Evolutionary conservation across 2,888 invertebrate genomes (phyloP).

Genomic region (Orchesella flavescens): DNA sequence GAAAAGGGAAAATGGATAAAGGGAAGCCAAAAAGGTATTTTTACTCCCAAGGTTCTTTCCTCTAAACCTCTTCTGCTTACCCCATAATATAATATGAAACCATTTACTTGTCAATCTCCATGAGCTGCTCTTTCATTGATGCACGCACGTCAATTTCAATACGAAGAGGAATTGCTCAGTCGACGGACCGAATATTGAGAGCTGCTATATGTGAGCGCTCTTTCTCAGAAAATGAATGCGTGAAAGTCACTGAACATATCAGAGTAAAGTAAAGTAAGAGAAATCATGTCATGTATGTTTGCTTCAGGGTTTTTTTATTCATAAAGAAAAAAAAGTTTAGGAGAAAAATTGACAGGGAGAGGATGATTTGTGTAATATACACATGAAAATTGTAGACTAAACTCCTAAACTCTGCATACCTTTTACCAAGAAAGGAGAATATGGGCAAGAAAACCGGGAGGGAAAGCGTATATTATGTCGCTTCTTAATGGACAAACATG

Average conservation of each 20-base stretch:
- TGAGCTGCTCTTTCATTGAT: too few relatives aligned
- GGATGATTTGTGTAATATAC: conserved; percentile 64
- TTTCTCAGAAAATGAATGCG: too few relatives aligned
- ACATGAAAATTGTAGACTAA: conserved; percentile 57
- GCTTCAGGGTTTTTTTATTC: not conserved
- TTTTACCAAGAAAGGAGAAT: not conserved
- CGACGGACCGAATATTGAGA: too few relatives aligned
- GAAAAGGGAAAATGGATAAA: conserved; percentile 29
- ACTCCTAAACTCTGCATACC: not conserved
- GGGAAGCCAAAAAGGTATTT: not conserved
- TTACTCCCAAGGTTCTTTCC: too few relatives aligned
- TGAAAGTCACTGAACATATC: not conserved
- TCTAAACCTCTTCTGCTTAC: too few relatives aligned
- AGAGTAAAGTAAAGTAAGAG: not conserved
- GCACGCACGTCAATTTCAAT: too few relatives aligned
- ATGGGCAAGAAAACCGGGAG: too few relatives aligned
- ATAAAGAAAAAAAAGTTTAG: conserved; percentile 14
- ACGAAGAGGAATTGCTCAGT: too few relatives aligned
- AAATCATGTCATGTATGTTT: conserved; percentile 11
- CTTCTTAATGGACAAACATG: not conserved
- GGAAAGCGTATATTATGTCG: not conserved
- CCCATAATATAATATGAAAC: too few relatives aligned
- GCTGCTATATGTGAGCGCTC: too few relatives aligned
- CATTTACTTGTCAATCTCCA: too few relatives aligned
- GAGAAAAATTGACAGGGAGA: conserved; percentile 57